Percentiles rank a stretch among this genome's conserved stretches.
These are phyloP conservation scores for Galagoides demidoff DNA, from an alignment of 2,797 vertebrate species.

Conservation along the genomic window DNA sequence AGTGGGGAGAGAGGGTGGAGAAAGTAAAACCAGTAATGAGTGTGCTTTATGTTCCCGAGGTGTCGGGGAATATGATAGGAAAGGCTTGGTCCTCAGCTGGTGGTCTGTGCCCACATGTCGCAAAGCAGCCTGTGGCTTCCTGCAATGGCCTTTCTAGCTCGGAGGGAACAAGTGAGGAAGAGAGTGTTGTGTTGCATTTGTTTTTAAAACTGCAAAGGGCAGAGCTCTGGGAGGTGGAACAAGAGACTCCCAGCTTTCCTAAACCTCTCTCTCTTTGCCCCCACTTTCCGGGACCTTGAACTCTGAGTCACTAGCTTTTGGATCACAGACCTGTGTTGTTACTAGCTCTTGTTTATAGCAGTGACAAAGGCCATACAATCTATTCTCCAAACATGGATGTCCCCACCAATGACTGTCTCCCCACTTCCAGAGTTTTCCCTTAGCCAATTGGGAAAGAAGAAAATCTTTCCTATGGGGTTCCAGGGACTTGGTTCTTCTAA, in stretches of 20 bases:
- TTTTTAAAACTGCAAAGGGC: neutral
- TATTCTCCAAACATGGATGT: neutral
- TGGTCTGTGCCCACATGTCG: neutral
- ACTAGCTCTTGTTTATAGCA: neutral
- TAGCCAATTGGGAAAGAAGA: neutral
- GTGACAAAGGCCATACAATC: neutral
- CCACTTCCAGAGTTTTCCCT: neutral
- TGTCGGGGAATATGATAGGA: constrained; percentile 44
- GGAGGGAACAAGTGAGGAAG: neutral
- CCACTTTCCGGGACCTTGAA: neutral
- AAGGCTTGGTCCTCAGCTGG: constrained; percentile 11
- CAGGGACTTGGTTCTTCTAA: neutral
- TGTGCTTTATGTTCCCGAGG: constrained; percentile 46
- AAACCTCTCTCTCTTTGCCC: neutral
- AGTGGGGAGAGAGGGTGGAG: constrained; percentile 10
- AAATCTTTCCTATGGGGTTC: neutral
- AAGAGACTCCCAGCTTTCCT: neutral
- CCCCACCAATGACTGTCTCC: neutral
- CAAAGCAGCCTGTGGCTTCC: neutral
- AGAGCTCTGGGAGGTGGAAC: neutral
- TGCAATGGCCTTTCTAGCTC: neutral
- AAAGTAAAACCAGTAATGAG: neutral
- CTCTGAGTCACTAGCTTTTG: neutral
- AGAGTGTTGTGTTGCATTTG: neutral
- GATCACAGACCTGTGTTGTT: neutral